These are phyloP conservation scores for Spea multiplicata DNA, from an alignment of 2,113 vertebrate species.

Conservation along the genomic window DNA sequence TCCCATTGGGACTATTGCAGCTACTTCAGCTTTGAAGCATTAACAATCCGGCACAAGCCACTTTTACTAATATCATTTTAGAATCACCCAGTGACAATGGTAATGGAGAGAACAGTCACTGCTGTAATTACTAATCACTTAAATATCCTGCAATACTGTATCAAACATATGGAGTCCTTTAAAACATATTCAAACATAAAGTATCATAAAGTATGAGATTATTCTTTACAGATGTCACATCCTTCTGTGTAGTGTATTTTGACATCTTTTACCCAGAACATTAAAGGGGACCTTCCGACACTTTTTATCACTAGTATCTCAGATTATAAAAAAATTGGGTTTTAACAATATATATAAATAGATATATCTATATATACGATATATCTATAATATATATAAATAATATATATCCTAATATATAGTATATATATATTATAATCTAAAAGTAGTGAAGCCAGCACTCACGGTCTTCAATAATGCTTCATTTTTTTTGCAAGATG, in stretches of 20 bases:
- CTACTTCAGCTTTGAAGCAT: slow-evolving; percentile 35
- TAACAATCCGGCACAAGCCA: slow-evolving; percentile 12
- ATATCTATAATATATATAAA: no score
- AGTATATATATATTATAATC: no score
- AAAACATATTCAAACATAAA: slow-evolving; percentile 27
- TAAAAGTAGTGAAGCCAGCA: no score
- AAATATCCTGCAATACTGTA: slow-evolving; percentile 28
- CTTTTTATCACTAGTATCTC: no score
- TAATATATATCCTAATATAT: no score
- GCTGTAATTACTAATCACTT: slow-evolving; percentile 38
- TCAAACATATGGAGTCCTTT: slow-evolving; percentile 33
- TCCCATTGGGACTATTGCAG: slow-evolving; percentile 26
- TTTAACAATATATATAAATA: no score
- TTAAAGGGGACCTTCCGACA: no score
- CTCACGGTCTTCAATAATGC: no score
- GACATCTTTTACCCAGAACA: background rate
- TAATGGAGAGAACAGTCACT: slow-evolving; percentile 30
- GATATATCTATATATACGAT: no score
- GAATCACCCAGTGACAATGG: slow-evolving; percentile 31
- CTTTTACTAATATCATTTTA: slow-evolving; percentile 37
- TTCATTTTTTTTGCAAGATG: no score
- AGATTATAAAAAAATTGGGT: no score
- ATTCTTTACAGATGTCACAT: slow-evolving; percentile 28
- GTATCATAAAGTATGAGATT: slow-evolving; percentile 20
- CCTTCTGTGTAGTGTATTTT: background rate